Base-by-base conservation (phyloP, 2,888 invertebrate species). In the Clepsis dumicolana region DNA sequence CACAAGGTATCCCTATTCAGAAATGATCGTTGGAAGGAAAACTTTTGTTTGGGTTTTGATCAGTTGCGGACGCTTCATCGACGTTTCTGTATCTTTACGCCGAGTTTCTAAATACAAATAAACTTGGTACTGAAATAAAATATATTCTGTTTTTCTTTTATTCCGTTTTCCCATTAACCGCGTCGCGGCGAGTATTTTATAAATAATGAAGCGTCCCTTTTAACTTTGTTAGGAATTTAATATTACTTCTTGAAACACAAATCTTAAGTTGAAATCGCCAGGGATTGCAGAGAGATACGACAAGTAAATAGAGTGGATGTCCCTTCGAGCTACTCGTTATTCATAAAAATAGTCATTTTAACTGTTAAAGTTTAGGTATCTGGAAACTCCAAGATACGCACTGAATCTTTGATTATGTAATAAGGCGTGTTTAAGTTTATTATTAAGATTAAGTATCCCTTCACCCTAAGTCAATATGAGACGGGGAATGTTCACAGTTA, bases 21-120 rank as follows among this genome's bases (percentile, higher is more conserved):
- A 63, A 52, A 27, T 44, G 59, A 48, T 63, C 68, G 68, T 70
- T 64, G 70, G 66, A 72, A 73, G 73, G 73, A 72, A 74, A 75
- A 75, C 71, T 76, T 75, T 77, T 75, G 72, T 74, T 75, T 73
- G 76, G 72, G 72, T 72, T 64, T 67, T 62, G 69, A 74, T 76
- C 71, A 62, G 63, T 67, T 73, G 70, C 65, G 66, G 69, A 69
- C 71, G 73, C 73, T 77, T 70, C 72, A 74, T 75, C 72, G 75
- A 25, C 63, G 62, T 60, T 69, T 63, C 65, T 70, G 72, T 64
- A 65, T 71, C 71, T 67, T 73, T 72, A 68, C 71, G 75, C 71
- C 59, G 68, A 68, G 61, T 72, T 75, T 72, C 54, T 14, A 56
- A 65, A 64, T 69, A 64, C 56, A 56, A 62, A 65, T 57, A 65